A percentile compares a stretch with the other conserved stretches of the same genome.
Conservation (phyloP, 2,797 vertebrate genomes). For the Microcaecilia unicolor region DNA sequence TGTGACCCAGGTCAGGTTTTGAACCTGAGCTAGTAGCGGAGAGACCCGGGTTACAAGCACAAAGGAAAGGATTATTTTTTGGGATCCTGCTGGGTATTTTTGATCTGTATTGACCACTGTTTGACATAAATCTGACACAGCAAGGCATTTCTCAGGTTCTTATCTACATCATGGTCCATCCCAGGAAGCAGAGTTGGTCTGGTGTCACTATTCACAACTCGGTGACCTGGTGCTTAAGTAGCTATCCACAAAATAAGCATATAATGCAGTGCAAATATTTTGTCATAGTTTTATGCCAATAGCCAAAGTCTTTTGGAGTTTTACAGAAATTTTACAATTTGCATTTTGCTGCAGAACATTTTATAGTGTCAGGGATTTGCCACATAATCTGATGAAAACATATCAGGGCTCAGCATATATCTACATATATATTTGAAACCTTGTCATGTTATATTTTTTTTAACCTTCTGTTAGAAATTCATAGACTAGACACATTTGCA, state of each 20-base stretch:
- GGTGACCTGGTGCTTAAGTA: not conserved
- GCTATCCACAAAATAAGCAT: too few relatives aligned
- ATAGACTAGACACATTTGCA: slow-evolving; percentile 2
- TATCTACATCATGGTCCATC: too few relatives aligned
- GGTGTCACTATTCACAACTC: too few relatives aligned
- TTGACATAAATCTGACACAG: too few relatives aligned
- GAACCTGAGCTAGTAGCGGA: too few relatives aligned
- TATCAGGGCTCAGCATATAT: not conserved
- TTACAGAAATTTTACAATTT: slow-evolving; percentile 1
- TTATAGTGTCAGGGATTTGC: slow-evolving; percentile 5
- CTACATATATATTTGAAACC: slow-evolving; percentile 9
- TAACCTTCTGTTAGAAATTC: slow-evolving; percentile 1
- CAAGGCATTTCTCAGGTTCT: too few relatives aligned
- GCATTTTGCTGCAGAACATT: slow-evolving; percentile 7
- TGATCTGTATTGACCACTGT: too few relatives aligned
- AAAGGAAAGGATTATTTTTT: too few relatives aligned
- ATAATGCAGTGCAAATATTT: not conserved
- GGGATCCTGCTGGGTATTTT: too few relatives aligned
- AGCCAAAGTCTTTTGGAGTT: not conserved
- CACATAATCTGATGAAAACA: slow-evolving; percentile 18
- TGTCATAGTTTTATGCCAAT: slow-evolving; percentile 8
- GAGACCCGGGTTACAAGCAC: too few relatives aligned
- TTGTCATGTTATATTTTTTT: not conserved
- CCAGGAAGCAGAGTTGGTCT: too few relatives aligned
- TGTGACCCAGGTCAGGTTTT: too few relatives aligned